Base-by-base conservation (phyloP, 2,797 vertebrate genomes). In the Varecia variegata region DNA sequence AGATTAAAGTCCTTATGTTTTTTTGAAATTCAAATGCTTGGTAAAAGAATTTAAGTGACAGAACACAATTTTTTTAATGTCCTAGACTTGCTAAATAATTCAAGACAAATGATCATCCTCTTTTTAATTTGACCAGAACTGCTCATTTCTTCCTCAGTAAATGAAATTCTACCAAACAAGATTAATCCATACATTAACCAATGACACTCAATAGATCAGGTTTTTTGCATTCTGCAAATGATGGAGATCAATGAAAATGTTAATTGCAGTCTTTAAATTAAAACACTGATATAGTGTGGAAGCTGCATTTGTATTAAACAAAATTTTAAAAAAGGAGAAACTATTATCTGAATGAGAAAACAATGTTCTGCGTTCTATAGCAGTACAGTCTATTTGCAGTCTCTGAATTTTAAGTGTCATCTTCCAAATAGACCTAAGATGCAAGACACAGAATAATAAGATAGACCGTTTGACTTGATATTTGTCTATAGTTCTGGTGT, bases 91-190 rank as follows among this genome's bases (percentile, higher is more conserved):
- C 47, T 92, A 54, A 96, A 93, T 79, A 30, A 73, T 74, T 86
- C n/a, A 96, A 77, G 56, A 79, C 23, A 94, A 97, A 76, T 88
- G 21, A 87, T 74, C 50, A 65, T 23, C 12, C 12, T 70, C 27
- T 68, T 71, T 94, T 88, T 88, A 93, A 86, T 84, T 93, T 93
- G 47, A 94, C 92, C 52, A 84, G 32, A 54, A 56, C 7, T 74
- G 18, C 71, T 96, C 67, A 92, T 93, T 84, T 93, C 73, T 89
- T 82, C 35, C 10, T 94, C 30, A 13, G 25, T 32, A 88, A 95
- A 71, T 96, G 32, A 68, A 43, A 96, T 87, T 83, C 47, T 71
- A 62, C 20, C 65, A 76, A 95, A 68, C 32, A 84, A 90, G 14
- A 65, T 32, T 65, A 38, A 82, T 60, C 62, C 65, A 82, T 62